These are phyloP conservation scores for Calameuta pallipes DNA, from an alignment of 2,888 invertebrate species.

Conservation along the genomic window DNA sequence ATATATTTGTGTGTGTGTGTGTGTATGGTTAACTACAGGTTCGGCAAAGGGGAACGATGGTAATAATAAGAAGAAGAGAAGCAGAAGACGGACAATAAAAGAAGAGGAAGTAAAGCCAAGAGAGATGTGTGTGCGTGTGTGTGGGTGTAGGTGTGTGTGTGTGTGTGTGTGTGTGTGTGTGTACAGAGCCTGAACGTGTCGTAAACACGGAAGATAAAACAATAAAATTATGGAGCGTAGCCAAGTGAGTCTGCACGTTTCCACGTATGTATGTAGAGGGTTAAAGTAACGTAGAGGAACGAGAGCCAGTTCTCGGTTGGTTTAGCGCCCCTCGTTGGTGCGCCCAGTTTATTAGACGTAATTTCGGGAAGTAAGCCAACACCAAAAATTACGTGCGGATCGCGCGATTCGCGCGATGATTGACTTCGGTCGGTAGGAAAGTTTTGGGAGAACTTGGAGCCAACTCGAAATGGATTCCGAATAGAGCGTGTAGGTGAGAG, in stretches of 20 bases:
- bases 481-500: not conserved
- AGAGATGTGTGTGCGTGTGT: not conserved
- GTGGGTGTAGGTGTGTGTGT: too few species aligned
- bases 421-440: not conserved
- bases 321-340: constrained; percentile 24
- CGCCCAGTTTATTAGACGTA: constrained; percentile 33
- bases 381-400: constrained; percentile 29
- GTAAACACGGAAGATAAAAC: constrained; percentile 53
- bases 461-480: not conserved
- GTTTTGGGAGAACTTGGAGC: not conserved
- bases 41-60: not conserved
- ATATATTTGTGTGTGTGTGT: not conserved
- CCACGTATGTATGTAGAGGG: constrained; percentile 1
- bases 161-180: not conserved
- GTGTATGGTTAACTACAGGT: not conserved
- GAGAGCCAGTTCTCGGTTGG: not conserved
- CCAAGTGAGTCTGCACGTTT: constrained; percentile 44
- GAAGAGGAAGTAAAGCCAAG: not conserved
- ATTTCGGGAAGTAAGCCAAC: constrained; percentile 44
- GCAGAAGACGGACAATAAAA: not conserved
- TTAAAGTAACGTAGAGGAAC: constrained; percentile 19
- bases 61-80: not conserved
- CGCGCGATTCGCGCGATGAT: not conserved
- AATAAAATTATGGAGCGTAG: constrained; percentile 55
- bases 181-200: constrained; percentile 7